Conservation (phyloP, 1,140 invertebrate species). For the Fopius arisanus region DNA sequence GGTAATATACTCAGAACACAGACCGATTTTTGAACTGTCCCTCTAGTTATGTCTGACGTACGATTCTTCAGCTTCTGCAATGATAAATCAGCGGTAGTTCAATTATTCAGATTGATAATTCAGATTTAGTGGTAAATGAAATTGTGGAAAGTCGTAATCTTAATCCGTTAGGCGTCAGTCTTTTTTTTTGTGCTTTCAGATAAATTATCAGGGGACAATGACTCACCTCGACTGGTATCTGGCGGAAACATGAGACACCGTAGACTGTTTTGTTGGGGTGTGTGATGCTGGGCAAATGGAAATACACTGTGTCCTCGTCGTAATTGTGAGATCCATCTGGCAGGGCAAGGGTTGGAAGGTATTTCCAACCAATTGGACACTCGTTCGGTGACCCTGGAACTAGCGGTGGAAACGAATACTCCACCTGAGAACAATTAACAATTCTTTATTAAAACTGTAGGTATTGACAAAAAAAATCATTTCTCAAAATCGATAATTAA, state of each 20-base stretch:
- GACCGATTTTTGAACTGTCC: slow-evolving; percentile 93
- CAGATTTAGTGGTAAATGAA: background rate
- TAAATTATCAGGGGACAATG: background rate
- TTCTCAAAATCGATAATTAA: too few species aligned
- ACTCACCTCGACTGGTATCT: slow-evolving; percentile 92
- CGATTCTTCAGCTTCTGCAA: slow-evolving; percentile 88
- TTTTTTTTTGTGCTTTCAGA: background rate
- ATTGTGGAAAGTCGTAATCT: too few species aligned
- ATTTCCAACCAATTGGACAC: slow-evolving; percentile 91
- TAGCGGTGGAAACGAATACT: slow-evolving; percentile 94
- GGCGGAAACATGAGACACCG: slow-evolving; percentile 97
- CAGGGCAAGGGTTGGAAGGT: slow-evolving; percentile 92
- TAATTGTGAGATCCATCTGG: slow-evolving; percentile 99
- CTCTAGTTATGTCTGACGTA: slow-evolving; percentile 96
- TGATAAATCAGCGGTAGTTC: background rate
- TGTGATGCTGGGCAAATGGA: slow-evolving; percentile 89
- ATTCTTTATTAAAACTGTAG: too few species aligned
- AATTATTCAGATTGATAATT: background rate
- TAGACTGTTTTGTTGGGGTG: slow-evolving; percentile 88
- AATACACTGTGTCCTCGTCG: slow-evolving; percentile 94
- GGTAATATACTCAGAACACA: slow-evolving; percentile 89
- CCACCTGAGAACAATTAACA: slow-evolving; percentile 75
- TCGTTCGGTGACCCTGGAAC: slow-evolving; percentile 80
- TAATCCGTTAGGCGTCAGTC: too few species aligned
- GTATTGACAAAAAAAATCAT: too few species aligned